Percentiles rank a stretch among this genome's conserved stretches.
These are phyloP conservation scores for Marisa cornuarietis DNA, from an alignment of 1,140 invertebrate genomes.

Conservation along the genomic window DNA sequence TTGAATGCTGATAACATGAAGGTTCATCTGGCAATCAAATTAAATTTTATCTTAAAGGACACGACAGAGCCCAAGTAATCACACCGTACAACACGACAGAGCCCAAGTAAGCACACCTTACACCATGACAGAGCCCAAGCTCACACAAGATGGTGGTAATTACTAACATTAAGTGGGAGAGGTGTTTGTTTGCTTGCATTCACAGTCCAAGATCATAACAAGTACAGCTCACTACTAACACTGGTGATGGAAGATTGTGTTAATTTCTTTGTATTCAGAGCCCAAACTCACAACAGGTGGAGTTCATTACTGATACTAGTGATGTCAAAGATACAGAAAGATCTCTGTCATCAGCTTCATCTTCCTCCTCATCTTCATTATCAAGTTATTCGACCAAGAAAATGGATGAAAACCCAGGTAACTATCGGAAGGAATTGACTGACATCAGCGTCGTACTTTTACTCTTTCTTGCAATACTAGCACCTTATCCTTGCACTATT, in stretches of 20 bases:
- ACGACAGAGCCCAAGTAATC: too few species aligned
- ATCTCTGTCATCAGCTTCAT: too few species aligned
- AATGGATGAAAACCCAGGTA: slow-evolving; percentile 50
- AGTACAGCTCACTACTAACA: slow-evolving; percentile 36
- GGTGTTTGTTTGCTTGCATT: neutral
- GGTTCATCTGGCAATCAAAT: too few species aligned
- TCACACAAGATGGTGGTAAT: slow-evolving; percentile 42
- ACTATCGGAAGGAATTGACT: neutral
- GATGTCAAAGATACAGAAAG: slow-evolving; percentile 42
- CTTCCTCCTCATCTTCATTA: slow-evolving; percentile 1
- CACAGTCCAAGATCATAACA: slow-evolving; percentile 41
- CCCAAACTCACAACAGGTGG: slow-evolving; percentile 40
- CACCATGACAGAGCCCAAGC: slow-evolving; percentile 9
- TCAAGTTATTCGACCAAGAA: slow-evolving; percentile 44
- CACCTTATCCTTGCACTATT: too few species aligned
- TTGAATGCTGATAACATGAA: too few species aligned
- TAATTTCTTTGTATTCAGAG: slow-evolving; percentile 27
- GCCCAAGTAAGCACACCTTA: too few species aligned
- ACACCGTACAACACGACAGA: too few species aligned
- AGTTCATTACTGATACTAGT: slow-evolving; percentile 36
- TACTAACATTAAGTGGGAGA: slow-evolving; percentile 25
- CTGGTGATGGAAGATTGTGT: slow-evolving; percentile 23
- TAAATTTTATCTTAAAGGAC: too few species aligned
- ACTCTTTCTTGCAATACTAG: too few species aligned
- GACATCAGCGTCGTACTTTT: too few species aligned